A percentile compares a stretch with the other conserved stretches of the same genome.
These are phyloP conservation scores for Romanogobio albipinnatus DNA, from an alignment of 2,113 vertebrate species.

Conservation along the genomic window DNA sequence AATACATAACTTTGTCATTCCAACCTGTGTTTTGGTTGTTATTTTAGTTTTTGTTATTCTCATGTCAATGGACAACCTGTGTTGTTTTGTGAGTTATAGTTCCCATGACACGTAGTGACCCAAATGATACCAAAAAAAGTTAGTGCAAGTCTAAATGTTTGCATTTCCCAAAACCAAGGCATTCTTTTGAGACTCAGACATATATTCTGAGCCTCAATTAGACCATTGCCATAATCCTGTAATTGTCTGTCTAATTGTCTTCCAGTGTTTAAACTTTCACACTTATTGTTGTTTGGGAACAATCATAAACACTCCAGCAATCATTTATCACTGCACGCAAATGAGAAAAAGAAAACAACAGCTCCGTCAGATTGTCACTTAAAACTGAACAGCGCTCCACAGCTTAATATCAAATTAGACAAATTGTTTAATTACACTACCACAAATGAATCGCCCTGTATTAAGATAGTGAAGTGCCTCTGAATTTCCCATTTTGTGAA, in stretches of 20 bases:
- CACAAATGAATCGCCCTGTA: constrained; percentile 80
- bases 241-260: constrained; percentile 49
- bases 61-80: neutral
- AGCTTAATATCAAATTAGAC: constrained; percentile 83
- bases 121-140: neutral
- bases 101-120: neutral
- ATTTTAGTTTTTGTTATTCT: neutral
- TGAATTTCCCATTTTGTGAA: constrained; percentile 70
- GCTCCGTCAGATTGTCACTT: constrained; percentile 78
- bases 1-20: neutral
- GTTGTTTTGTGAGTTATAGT: constrained; percentile 13
- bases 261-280: constrained; percentile 60
- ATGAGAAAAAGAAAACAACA: constrained; percentile 75
- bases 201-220: constrained; percentile 30
- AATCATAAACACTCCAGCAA: constrained; percentile 72
- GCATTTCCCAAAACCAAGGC: constrained; percentile 18
- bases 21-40: neutral
- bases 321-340: constrained; percentile 74
- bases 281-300: constrained; percentile 65
- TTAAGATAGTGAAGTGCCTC: constrained; percentile 78
- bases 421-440: constrained; percentile 83
- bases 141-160: neutral
- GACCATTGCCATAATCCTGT: constrained; percentile 46
- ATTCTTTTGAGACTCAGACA: neutral
- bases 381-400: constrained; percentile 79